Evolutionary conservation across 2,888 invertebrate genomes (phyloP), one percentile per base, ranked within the genome.

Genomic region (Hecatera dysodea): DNA sequence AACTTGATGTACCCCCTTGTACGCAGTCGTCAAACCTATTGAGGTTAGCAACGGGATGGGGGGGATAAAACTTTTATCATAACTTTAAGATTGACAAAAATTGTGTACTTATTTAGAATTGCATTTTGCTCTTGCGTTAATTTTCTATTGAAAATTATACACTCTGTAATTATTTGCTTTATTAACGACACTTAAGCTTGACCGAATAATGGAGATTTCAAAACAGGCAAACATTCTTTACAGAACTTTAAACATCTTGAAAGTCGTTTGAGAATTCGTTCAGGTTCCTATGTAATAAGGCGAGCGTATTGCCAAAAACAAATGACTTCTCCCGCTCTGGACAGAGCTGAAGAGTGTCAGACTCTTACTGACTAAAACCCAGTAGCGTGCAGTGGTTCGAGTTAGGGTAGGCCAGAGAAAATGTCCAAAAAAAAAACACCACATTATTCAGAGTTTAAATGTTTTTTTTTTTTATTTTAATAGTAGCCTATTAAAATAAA

Each of bases 21-120:
- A 93, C 92, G 93, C 93, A 93, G 93, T 88, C 89, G 86, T 75
- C 88, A 85, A 74, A 87, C 88, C 91, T 87, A 93, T 78, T n/a
- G 76, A 90, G 90, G 87, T 87, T 76, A 75, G 87, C 91, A 92
- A 92, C 93, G 92, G 92, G 94, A 93, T 89, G 72, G 79, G 89
- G 91, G 93, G 93, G 93, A 67, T 44, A 7, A 22, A 11, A 22
- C 15, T 1, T 6, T 6, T n/a, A 11, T 27, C 11, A 4, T 11
- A 12, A 6, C 7, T 63, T 17, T 7, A 3, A 48, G 22, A 11
- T 4, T 29, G 6, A 6, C 2, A n/a, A 29, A 29, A 11, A 6
- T 50, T 5, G 7, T 46, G 46, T 46, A 29, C 4, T 2, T 29
- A 46, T n/a, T 48, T 22, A 48, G 48, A 48, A 48, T 22, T 11